Evolutionary conservation across 2,888 invertebrate genomes (phyloP), one percentile per base, ranked within the genome.

Genomic region (Brachyptera putata): DNA sequence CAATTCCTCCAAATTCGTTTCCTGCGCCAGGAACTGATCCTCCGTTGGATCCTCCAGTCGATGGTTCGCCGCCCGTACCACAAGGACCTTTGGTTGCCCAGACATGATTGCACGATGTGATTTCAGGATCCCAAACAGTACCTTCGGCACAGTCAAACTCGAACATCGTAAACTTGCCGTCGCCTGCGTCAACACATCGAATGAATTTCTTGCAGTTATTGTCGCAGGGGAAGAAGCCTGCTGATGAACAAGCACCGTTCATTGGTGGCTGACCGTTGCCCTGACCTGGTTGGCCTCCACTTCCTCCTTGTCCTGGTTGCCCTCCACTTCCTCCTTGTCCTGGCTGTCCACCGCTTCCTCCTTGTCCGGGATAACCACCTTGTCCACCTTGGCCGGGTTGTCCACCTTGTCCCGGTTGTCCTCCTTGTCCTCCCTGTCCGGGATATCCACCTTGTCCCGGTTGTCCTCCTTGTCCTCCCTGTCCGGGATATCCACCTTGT

Each of bases 141-240:
- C 80, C 81, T 22, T 75, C 75, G 0, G 79, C 80, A 66, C 83
- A 83, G 5, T 73, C 74, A 63, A 80, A 83, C 7, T 79, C 76
- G 58, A 79, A 77, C 62, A 73, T 77, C 24, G 70, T 76, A 59
- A 73, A 77, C 1, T 72, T 72, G 2, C 76, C 77, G n/a, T 72
- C 69, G 0, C 74, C 76, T 61, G 76, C 71, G 48, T 74, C 70
- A 0, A 77, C 76, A 69, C 87, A 87, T 39, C 86, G 79, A 68
- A 85, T 84, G 71, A 86, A 87, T 68, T 82, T 84, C 25, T 77
- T 78, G 67, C 87, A 87, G 61, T 78, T 69, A 43, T 78, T 75
- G 1, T 80, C 80, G 69, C 84, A 77, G 0, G 83, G 79, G 74
- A 80, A 83, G 67, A 82, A 86, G 4, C 86, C 87, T 71, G 82